These are phyloP conservation scores for Incurvaria masculella DNA, from an alignment of 2,888 invertebrate species.

Conservation along the genomic window DNA sequence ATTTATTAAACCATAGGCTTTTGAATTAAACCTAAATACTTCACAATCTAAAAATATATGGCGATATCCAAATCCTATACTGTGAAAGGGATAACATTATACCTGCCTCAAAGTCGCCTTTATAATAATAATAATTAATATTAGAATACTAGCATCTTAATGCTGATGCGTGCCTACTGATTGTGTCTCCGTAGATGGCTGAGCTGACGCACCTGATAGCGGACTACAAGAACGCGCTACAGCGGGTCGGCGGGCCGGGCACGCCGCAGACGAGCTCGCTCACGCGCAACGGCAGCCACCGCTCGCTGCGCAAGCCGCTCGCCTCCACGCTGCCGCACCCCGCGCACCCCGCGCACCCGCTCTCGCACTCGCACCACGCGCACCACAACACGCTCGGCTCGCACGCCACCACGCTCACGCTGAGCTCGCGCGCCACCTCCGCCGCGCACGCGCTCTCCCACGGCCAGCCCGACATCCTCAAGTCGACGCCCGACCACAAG, in stretches of 20 bases:
- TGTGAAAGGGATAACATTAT: neutral
- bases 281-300: slow-evolving; percentile 67
- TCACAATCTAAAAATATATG: no score
- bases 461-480: slow-evolving; percentile 79
- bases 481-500: slow-evolving; percentile 81
- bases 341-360: slow-evolving; percentile 39
- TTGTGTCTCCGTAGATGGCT: slow-evolving; percentile 59
- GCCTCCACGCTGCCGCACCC: slow-evolving; percentile 39
- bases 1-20: no score
- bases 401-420: slow-evolving; percentile 48
- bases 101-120: neutral
- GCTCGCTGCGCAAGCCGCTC: slow-evolving; percentile 50
- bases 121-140: neutral
- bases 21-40: no score
- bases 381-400: slow-evolving; percentile 59
- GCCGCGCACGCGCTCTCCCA: slow-evolving; percentile 37
- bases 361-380: slow-evolving; percentile 27
- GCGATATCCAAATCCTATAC: neutral
- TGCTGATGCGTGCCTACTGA: neutral
- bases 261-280: slow-evolving; percentile 79
- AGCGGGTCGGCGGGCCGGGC: slow-evolving; percentile 68
- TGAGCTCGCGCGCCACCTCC: slow-evolving; percentile 38
- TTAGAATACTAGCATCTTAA: neutral
- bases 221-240: slow-evolving; percentile 90
- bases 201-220: slow-evolving; percentile 89